Base-by-base conservation (phyloP, 2,113 vertebrate species). In the Aramus guarauna region DNA sequence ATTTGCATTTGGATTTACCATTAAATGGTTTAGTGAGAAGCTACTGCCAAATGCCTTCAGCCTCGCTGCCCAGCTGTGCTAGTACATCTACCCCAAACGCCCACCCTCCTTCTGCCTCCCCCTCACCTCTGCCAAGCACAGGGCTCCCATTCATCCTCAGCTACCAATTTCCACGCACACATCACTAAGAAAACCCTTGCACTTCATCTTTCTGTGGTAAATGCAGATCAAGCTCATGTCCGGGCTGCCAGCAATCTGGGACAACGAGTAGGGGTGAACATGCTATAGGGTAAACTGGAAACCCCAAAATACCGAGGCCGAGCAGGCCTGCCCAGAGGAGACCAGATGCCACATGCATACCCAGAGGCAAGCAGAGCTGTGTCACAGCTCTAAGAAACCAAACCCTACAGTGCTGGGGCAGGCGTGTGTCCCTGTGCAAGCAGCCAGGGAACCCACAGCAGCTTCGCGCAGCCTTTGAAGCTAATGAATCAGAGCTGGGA, bases 271-370 rank as follows among this genome's bases (percentile, higher is more conserved):
- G 12, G n/a, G 20, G 32, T 69, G 36, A 74, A 26, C 9, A 15
- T 0, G 0, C 27, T n/a, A 2, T 7, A 26, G 48, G 26, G 14
- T 26, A 39, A 94, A 23, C 66, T 12, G 1, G 43, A 92, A 94
- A 32, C 21, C 43, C 48, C 66, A 75, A 64, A 85, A 76, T 41
- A 75, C 47, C 52, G 34, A 14, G 48, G 47, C 24, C 52, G 59
- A 41, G 53, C 9, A 43, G 24, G 39, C 39, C 17, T 73, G 26
- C 53, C 26, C 18, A 52, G 32, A 16, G 39, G 32, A 7, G 0
- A 67, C 5, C 39, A 50, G 48, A 45, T 62, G 37, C 47, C 4
- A 0, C 0, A 0, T 48, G 24, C 64, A 4, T 0, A 32, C 6
- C 10, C 26, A 14, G 58, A 79, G 60, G 34, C 43, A 60, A n/a